Evolutionary conservation across 2,797 vertebrate genomes (phyloP).

Genomic region (Pyrrhura leucotis): DNA sequence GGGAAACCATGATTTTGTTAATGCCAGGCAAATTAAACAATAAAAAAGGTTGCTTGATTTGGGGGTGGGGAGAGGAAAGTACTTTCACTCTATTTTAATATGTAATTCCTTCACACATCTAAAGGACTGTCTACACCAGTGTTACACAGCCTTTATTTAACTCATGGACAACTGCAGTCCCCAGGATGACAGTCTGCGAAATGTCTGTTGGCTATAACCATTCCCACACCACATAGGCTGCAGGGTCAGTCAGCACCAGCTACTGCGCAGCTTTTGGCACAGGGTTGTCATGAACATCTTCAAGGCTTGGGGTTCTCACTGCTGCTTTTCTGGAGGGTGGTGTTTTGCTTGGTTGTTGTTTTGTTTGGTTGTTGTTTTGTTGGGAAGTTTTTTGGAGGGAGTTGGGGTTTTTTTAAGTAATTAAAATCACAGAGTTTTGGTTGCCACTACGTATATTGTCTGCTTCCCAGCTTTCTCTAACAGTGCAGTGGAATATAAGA

Average conservation of each 20-base stretch:
- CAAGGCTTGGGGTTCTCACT: background rate
- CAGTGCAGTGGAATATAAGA: background rate
- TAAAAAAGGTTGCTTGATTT: background rate
- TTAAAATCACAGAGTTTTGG: background rate
- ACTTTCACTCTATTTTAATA: background rate
- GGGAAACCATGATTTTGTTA: background rate
- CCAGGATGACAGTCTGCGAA: background rate
- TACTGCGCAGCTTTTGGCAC: background rate
- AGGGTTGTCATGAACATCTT: background rate
- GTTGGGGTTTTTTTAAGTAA: background rate
- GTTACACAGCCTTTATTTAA: background rate
- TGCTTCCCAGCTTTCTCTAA: background rate
- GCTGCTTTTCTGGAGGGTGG: no score
- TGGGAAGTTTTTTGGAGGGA: background rate
- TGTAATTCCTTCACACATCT: background rate
- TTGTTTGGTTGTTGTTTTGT: background rate
- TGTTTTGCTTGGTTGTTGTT: background rate
- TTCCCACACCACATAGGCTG: rapidly evolving
- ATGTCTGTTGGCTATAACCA: background rate
- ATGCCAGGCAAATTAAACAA: background rate
- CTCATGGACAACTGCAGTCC: rapidly evolving
- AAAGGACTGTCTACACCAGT: background rate
- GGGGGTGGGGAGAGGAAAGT: background rate
- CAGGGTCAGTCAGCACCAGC: background rate
- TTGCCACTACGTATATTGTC: background rate